Percentiles rank a stretch among this genome's conserved stretches.
phyloP scores from a whole-genome alignment of 2,888 invertebrate species.

The Drosophila demipolita region DNA sequence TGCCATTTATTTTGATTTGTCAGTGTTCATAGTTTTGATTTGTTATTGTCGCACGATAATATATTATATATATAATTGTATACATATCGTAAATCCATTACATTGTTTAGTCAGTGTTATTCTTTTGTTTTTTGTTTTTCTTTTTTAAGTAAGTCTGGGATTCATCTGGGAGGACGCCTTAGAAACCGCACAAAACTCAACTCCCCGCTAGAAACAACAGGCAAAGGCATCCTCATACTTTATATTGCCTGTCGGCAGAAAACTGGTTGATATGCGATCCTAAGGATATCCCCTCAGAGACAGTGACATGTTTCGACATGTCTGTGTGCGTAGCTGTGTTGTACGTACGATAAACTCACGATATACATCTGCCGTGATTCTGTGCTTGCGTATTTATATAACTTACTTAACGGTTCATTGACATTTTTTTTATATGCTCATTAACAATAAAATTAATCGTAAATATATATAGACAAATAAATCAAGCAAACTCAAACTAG shows the following conservation, averaged over 20 bases:
- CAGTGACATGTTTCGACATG: conserved; percentile 12
- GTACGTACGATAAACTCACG: conserved; percentile 41
- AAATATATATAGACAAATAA: conserved; percentile 58
- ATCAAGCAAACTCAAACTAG: conserved; percentile 76
- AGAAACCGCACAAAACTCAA: conserved; percentile 55
- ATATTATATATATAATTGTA: conserved; percentile 7
- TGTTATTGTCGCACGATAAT: conserved; percentile 49
- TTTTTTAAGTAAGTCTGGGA: conserved; percentile 49
- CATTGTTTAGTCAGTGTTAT: conserved; percentile 31
- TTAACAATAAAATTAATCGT: conserved; percentile 64
- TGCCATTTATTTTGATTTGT: conserved; percentile 70
- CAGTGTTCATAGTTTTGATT: conserved; percentile 51
- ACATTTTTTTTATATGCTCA: conserved; percentile 70
- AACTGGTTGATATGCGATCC: conserved; percentile 38
- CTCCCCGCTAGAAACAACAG: conserved; percentile 47
- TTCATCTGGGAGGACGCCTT: conserved; percentile 23
- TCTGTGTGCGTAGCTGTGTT: conserved; percentile 1
- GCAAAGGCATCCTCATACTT: conserved; percentile 71
- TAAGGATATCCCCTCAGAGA: conserved; percentile 31
- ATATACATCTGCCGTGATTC: conserved; percentile 22
- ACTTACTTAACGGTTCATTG: conserved; percentile 53
- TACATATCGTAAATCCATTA: conserved; percentile 41
- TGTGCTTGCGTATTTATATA: conserved; percentile 17
- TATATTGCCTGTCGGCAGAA: conserved; percentile 44
- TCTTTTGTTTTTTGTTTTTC: conserved; percentile 18